phyloP scores from a whole-genome alignment of 2,113 vertebrate species.

The Oncorhynchus kisutch region DNA sequence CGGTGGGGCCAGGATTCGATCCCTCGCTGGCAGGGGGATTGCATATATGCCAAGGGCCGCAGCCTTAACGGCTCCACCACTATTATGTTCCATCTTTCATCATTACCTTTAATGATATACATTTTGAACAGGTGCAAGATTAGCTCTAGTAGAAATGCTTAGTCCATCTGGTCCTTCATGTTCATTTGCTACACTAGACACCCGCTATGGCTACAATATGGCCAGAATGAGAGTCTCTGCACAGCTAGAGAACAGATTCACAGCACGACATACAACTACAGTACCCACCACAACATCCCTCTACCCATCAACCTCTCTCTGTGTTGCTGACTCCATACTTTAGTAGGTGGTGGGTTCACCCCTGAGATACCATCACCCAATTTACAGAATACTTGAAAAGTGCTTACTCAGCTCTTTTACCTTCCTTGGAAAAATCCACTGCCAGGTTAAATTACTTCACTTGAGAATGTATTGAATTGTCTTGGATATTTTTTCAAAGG shows the following conservation, averaged over 20 bases:
- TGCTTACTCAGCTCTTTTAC: slow-evolving; percentile 66
- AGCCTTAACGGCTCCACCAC: not conserved
- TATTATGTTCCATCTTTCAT: not conserved
- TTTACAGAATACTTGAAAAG: slow-evolving; percentile 55
- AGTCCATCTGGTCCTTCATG: slow-evolving; percentile 55
- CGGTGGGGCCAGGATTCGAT: too few species aligned
- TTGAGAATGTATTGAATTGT: slow-evolving; percentile 56
- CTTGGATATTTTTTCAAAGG: not conserved
- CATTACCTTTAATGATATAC: slow-evolving; percentile 30
- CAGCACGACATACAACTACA: slow-evolving; percentile 61
- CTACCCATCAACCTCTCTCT: slow-evolving; percentile 49
- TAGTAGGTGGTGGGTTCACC: slow-evolving; percentile 63
- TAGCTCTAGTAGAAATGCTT: slow-evolving; percentile 25
- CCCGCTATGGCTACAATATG: slow-evolving; percentile 43
- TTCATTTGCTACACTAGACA: slow-evolving; percentile 47
- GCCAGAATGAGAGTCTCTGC: slow-evolving; percentile 66
- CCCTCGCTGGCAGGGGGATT: too few species aligned
- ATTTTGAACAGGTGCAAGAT: slow-evolving; percentile 22
- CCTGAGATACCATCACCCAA: slow-evolving; percentile 66
- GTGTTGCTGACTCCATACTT: slow-evolving; percentile 70
- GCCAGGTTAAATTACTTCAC: slow-evolving; percentile 58
- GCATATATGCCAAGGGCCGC: not conserved
- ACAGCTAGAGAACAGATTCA: slow-evolving; percentile 63
- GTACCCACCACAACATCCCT: slow-evolving; percentile 48
- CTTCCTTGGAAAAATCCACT: slow-evolving; percentile 25